Evolutionary conservation across 2,888 invertebrate genomes (phyloP), one percentile per base, ranked within the genome.

Genomic region (Ecliptopera silaceata): DNA sequence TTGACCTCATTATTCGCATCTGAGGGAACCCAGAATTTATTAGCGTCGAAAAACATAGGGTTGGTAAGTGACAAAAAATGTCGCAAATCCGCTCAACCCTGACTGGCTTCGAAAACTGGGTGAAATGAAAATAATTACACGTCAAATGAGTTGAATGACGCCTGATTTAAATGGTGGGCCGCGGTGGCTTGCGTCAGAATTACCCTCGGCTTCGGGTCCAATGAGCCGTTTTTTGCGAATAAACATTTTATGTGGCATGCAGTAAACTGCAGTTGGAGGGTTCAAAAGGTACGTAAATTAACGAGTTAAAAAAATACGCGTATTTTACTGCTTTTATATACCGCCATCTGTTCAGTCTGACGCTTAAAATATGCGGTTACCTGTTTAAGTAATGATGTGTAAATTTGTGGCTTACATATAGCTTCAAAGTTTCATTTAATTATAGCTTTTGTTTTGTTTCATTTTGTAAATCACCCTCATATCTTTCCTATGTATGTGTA

Each of bases 91-190:
- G 61, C 63, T 48, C 56, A 42, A 51, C 63, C 47, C 57, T 64
- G 36, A 39, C 41, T 57, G 58, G 66, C 70, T 79, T 78, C 74
- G 70, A 68, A 76, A 82, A 78, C 78, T 72, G 75, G 75, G 78
- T 66, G 75, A 75, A 84, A 82, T 76, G 79, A 79, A 82, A 87
- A 85, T 86, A 84, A 86, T 85, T 84, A 82, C 77, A 79, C 71
- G 82, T 82, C 84, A 85, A 85, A 84, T 82, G 82, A 81, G 79
- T 80, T 80, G 80, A 80, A 83, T 78, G 86, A 84, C 79, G 80
- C 77, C 78, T 80, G 77, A 85, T 85, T 84, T 79, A 81, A 86
- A 82, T 65, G 70, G 65, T 70, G 71, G 70, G 61, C n/a, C 17
- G 38, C 56, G 64, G 59, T 47, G 67, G 60, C 63, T 72, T 68